These are phyloP conservation scores for Drymonia ruficornis DNA, from an alignment of 2,888 invertebrate species.

Conservation along the genomic window DNA sequence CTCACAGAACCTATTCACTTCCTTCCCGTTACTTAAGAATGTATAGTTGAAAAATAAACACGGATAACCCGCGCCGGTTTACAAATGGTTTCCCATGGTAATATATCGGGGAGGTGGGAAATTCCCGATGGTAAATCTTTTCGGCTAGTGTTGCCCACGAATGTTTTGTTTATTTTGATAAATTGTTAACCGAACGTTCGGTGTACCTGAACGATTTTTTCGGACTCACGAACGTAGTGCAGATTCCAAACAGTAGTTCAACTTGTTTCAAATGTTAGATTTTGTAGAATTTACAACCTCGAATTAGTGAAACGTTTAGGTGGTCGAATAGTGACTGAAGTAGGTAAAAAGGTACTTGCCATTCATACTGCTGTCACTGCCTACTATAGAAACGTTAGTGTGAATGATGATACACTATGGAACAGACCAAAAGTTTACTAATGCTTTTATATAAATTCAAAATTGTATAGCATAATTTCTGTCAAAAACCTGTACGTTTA, in stretches of 20 bases:
- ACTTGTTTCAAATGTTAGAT: too few species aligned
- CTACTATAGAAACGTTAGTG: too few species aligned
- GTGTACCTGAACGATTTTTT: not conserved
- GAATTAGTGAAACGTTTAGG: too few species aligned
- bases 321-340: too few species aligned
- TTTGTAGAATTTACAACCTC: too few species aligned
- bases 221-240: not conserved
- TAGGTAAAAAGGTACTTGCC: too few species aligned
- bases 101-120: not conserved
- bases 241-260: not conserved
- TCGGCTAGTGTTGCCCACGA: not conserved
- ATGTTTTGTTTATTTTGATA: constrained; percentile 3
- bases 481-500: too few species aligned
- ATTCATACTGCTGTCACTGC: too few species aligned
- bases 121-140: not conserved
- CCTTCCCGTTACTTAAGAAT: constrained; percentile 2
- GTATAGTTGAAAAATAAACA: constrained; percentile 4
- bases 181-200: not conserved
- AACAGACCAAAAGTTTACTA: too few species aligned
- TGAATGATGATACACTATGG: too few species aligned
- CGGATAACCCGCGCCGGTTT: not conserved
- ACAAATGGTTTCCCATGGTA: constrained; percentile 1
- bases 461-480: too few species aligned
- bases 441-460: too few species aligned
- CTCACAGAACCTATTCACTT: not conserved